A percentile compares a stretch with the other conserved stretches of the same genome.
phyloP scores from a whole-genome alignment of 2,888 invertebrate species.

The Eupeodes luniger region DNA sequence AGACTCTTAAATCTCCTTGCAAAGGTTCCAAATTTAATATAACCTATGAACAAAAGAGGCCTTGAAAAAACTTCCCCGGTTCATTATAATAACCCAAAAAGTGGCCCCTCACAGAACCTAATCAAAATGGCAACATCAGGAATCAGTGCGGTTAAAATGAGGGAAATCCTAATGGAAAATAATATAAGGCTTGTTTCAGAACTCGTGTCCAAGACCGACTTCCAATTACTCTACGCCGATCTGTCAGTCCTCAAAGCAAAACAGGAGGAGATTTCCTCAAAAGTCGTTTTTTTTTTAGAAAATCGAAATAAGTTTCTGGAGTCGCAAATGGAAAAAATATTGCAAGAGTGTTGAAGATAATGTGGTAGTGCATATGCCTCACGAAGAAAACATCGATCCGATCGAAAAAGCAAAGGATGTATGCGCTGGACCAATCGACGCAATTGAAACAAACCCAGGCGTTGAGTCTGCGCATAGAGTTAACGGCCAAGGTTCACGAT shows the following conservation, averaged over 20 bases:
- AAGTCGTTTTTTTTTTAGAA: too few relatives aligned
- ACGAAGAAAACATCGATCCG: slow-evolving; percentile 10
- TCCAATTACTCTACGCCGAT: too few relatives aligned
- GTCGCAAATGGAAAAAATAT: background rate
- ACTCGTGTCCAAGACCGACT: too few relatives aligned
- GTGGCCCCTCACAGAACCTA: background rate
- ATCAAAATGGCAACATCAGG: slow-evolving; percentile 18
- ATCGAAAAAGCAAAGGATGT: slow-evolving; percentile 3
- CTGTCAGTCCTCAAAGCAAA: too few relatives aligned
- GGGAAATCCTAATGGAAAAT: background rate
- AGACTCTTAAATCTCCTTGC: background rate
- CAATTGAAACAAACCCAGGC: background rate
- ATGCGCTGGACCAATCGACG: slow-evolving; percentile 2
- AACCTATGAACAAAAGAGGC: slow-evolving; percentile 14
- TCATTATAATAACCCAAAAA: slow-evolving; percentile 8
- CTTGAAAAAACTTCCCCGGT: background rate
- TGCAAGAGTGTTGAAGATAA: slow-evolving; percentile 11
- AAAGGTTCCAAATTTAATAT: slow-evolving; percentile 10
- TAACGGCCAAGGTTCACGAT: background rate
- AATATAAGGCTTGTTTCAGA: background rate
- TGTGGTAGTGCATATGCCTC: background rate
- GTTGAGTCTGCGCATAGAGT: background rate
- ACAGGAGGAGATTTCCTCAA: too few relatives aligned
- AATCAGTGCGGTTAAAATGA: background rate
- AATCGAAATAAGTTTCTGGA: background rate